phyloP scores from a whole-genome alignment of 2,888 invertebrate genomes.

The Tachina fera region DNA sequence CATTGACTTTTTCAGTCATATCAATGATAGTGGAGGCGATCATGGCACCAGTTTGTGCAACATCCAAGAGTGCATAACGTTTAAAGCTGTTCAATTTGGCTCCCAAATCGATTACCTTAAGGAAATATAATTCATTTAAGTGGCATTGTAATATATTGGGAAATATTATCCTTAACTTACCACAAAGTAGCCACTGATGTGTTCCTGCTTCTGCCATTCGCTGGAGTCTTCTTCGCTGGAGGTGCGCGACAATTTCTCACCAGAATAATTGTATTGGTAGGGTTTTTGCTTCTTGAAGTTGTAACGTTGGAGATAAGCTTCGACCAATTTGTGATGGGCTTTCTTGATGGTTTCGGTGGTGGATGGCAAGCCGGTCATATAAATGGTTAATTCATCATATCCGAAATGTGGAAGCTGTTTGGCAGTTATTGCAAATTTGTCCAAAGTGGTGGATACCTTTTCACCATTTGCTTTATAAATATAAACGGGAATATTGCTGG shows the following conservation, averaged over 20 bases:
- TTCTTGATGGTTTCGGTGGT: slow-evolving; percentile 74
- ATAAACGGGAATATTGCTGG: slow-evolving; percentile 75
- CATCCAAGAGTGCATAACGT: slow-evolving; percentile 75
- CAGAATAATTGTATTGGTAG: slow-evolving; percentile 1
- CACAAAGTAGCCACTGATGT: slow-evolving; percentile 34
- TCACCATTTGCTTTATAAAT: slow-evolving; percentile 76
- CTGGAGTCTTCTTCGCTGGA: slow-evolving; percentile 76
- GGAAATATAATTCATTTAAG: background rate
- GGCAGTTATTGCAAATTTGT: slow-evolving; percentile 74
- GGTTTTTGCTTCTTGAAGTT: slow-evolving; percentile 17
- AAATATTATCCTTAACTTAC: slow-evolving; percentile 10
- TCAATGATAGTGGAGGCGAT: slow-evolving; percentile 78
- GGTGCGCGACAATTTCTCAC: slow-evolving; percentile 18
- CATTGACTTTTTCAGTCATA: slow-evolving; percentile 74
- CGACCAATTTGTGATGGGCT: slow-evolving; percentile 76
- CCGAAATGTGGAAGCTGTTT: slow-evolving; percentile 76
- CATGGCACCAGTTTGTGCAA: slow-evolving; percentile 77
- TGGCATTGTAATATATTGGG: background rate
- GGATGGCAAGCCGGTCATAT: slow-evolving; percentile 78
- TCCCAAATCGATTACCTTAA: slow-evolving; percentile 77
- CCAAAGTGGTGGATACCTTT: slow-evolving; percentile 74
- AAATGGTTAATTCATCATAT: slow-evolving; percentile 79
- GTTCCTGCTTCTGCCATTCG: slow-evolving; percentile 63
- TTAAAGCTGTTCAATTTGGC: slow-evolving; percentile 75
- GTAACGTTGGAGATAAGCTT: slow-evolving; percentile 78